Conservation (phyloP, 2,113 vertebrate genomes). For the Naja naja region DNA sequence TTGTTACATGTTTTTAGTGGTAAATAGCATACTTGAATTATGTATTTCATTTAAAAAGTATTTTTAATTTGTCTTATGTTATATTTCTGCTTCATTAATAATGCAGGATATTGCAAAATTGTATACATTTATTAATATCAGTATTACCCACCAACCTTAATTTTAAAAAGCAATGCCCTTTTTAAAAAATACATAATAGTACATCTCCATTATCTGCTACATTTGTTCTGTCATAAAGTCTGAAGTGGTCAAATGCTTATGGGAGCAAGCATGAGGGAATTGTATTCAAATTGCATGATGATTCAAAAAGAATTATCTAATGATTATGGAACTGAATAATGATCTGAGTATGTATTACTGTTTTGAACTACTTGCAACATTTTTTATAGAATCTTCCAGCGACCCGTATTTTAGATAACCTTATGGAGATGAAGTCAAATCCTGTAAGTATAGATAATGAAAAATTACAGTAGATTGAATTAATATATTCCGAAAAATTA, state of each 20-base stretch:
- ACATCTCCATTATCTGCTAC: background rate
- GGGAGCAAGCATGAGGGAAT: background rate
- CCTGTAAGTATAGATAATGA: slow-evolving; percentile 75
- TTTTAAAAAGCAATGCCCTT: background rate
- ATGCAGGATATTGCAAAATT: background rate
- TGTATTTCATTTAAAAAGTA: background rate
- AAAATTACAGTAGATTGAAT: background rate
- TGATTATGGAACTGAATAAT: background rate
- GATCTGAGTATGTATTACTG: background rate
- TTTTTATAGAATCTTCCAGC: slow-evolving; percentile 86
- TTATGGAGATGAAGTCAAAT: slow-evolving; percentile 95
- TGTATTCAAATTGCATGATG: background rate
- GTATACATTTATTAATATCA: background rate
- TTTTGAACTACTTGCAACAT: slow-evolving; percentile 15
- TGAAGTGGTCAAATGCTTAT: background rate
- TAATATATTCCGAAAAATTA: background rate
- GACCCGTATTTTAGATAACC: slow-evolving; percentile 88
- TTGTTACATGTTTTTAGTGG: background rate
- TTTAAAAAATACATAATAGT: background rate
- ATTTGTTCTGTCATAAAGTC: background rate
- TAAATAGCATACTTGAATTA: background rate
- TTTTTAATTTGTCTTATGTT: background rate
- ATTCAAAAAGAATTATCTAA: background rate
- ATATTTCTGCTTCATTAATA: background rate
- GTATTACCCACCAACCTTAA: background rate